Base-by-base conservation (phyloP, 2,797 vertebrate species). In the Enteromius paludinosus region DNA sequence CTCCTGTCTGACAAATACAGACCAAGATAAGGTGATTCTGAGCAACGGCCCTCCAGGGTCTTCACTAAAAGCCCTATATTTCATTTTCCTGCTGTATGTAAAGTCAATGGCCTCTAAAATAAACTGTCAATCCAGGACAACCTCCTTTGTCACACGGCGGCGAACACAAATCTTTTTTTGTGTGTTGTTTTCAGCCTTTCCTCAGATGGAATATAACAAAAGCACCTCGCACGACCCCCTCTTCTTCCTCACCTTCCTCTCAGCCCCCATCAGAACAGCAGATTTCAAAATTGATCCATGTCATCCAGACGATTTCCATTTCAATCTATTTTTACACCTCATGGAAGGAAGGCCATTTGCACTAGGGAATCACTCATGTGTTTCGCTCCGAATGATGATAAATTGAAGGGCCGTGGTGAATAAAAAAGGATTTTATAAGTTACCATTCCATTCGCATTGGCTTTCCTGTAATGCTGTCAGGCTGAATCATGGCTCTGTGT, bases 101-200 rank as follows among this genome's bases (percentile, higher is more conserved):
- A 94, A 93, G 91, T 94, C 94, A 95, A 94, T 94, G 93, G 93
- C 89, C 91, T 95, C 91, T 94, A 94, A 95, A 95, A 94, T 93
- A 95, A 94, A 94, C 91, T 94, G 94, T 94, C 94, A 94, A 92
- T 94, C 91, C 84, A 76, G 86, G 84, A 85, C 89, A 5, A 88
- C 85, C 82, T 82, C 78, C 81, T 88, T 83, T 90, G 89, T 88
- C 86, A 88, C 75, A 86, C 87, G 86, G 84, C 84, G 66, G 35
- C 87, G 82, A 86, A 81, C 88, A 90, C 89, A 89, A 87, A 88
- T 90, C 80, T 90, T 86, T 62, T 45, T 75, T 68, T 78, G 85
- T 85, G 18, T 64, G 25, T 52, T 49, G 38, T 82, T 65, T 66
- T 49, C 25, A 45, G 23, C 47, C 64, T 35, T 45, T 83, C 81